These are phyloP conservation scores for Cossypha caffra DNA, from an alignment of 2,797 vertebrate species.

Conservation along the genomic window DNA sequence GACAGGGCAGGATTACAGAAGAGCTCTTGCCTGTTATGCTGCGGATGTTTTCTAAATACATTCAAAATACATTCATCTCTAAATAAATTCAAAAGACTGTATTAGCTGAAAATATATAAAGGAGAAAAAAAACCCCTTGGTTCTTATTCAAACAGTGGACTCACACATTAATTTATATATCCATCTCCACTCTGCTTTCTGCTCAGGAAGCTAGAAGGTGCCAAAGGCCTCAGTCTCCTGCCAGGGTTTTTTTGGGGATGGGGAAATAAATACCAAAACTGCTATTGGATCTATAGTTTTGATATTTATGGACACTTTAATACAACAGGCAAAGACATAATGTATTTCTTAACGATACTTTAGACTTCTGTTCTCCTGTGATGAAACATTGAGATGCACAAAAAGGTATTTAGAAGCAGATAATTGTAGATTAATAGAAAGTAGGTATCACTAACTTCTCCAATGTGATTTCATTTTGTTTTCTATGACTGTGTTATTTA, in stretches of 20 bases:
- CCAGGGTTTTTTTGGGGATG: background rate
- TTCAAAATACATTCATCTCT: too few relatives aligned
- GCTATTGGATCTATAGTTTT: background rate
- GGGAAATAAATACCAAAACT: background rate
- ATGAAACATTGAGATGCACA: background rate
- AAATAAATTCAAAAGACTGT: background rate
- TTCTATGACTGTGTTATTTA: background rate
- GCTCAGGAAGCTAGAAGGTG: background rate
- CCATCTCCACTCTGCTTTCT: background rate
- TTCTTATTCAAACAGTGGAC: background rate
- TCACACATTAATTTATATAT: background rate
- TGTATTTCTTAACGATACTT: background rate
- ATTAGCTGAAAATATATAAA: background rate
- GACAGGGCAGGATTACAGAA: background rate
- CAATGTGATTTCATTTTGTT: rapidly evolving
- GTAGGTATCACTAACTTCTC: background rate
- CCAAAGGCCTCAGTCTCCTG: background rate
- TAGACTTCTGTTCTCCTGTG: rapidly evolving
- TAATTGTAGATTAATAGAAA: background rate
- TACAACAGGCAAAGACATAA: background rate
- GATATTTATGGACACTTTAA: background rate
- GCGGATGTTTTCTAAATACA: background rate
- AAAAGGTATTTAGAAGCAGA: background rate
- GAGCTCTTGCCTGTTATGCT: background rate
- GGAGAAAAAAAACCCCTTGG: background rate